Percentiles rank a stretch among this genome's conserved stretches.
Evolutionary conservation across 2,888 invertebrate species (phyloP).

Genomic region (Therioaphis trifolii): DNA sequence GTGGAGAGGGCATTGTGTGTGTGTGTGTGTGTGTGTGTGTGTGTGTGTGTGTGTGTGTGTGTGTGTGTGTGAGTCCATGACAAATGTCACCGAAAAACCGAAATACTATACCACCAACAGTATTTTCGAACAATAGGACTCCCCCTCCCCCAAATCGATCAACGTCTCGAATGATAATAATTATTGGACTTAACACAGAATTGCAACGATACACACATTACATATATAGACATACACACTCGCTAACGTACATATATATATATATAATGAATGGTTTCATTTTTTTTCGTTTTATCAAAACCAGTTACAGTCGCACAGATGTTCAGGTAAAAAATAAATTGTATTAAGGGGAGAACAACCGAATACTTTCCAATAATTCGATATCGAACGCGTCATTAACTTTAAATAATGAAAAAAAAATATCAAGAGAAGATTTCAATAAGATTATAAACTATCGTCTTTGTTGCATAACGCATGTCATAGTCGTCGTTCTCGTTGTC

Average conservation of each 20-base stretch:
- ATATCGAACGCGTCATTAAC: constrained; percentile 53
- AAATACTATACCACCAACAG: constrained; percentile 61
- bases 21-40: too few species aligned
- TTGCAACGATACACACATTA: background rate
- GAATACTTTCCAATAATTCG: constrained; percentile 34
- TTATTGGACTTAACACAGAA: constrained; percentile 38
- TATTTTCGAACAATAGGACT: constrained; percentile 38
- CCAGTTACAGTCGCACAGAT: constrained; percentile 42
- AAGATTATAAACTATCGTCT: constrained; percentile 23
- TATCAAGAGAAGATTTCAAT: constrained; percentile 22
- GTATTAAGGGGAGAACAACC: constrained; percentile 17
- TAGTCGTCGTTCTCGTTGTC: background rate
- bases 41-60: too few species aligned
- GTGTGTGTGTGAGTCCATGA: constrained; percentile 49
- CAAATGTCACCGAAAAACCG: constrained; percentile 60
- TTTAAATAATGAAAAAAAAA: constrained; percentile 31
- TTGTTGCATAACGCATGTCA: constrained; percentile 27
- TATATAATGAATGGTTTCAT: background rate
- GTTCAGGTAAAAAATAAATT: background rate
- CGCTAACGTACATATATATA: background rate
- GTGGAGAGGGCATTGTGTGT: constrained; percentile 14
- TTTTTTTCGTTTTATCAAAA: constrained; percentile 23
- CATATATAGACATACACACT: background rate
- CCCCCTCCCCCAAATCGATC: constrained; percentile 48
- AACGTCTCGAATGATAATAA: constrained; percentile 51